A percentile compares a stretch with the other conserved stretches of the same genome.
These are phyloP conservation scores for Odontophorus gujanensis DNA, from an alignment of 2,113 vertebrate species.

Conservation along the genomic window DNA sequence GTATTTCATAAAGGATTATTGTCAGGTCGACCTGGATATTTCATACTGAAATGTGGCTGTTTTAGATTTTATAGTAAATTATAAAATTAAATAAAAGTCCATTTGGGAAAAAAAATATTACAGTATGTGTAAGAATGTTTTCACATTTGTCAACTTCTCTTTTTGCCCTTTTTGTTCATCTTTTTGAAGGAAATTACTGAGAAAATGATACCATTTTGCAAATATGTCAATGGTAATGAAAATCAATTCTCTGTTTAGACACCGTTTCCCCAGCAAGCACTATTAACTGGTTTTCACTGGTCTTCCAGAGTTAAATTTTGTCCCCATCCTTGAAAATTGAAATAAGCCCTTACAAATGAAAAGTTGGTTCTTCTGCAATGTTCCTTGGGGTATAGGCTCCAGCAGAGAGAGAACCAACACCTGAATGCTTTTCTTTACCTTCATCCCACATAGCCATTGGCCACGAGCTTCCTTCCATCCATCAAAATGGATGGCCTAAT, in stretches of 20 bases:
- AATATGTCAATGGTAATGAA: not conserved
- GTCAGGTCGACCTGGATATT: not conserved
- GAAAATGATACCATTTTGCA: not conserved
- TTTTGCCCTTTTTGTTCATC: not conserved
- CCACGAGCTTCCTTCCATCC: not conserved
- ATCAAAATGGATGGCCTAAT: not conserved
- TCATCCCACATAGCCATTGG: not conserved
- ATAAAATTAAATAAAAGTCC: not conserved
- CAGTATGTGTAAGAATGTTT: not conserved
- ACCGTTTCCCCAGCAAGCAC: not conserved
- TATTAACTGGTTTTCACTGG: not conserved
- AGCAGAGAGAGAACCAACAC: not conserved
- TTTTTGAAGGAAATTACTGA: not conserved
- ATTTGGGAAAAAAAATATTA: not conserved
- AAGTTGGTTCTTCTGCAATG: not conserved
- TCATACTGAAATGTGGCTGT: not conserved
- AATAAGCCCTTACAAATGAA: not conserved
- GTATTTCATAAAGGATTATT: not conserved
- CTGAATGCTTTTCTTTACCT: not conserved
- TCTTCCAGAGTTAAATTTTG: not conserved
- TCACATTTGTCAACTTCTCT: not conserved
- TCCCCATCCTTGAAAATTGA: not conserved
- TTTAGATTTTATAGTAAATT: not conserved
- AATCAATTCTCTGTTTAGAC: not conserved
- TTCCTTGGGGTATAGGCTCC: not conserved